Evolutionary conservation across 2,888 invertebrate genomes (phyloP).

Genomic region (Steinernema hermaphroditum): DNA sequence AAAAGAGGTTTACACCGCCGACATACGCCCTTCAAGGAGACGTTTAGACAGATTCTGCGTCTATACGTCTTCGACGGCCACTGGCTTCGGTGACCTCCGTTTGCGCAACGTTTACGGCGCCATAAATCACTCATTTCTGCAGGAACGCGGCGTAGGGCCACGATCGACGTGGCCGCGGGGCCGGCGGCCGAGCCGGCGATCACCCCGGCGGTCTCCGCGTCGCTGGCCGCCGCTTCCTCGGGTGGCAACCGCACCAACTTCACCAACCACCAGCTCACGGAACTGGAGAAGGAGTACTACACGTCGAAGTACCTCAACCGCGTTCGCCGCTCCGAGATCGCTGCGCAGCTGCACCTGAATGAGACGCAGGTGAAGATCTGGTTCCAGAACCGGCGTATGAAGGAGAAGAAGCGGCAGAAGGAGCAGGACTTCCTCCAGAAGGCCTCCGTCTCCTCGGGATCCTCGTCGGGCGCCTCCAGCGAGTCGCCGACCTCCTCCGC

Average conservation of each 20-base stretch:
- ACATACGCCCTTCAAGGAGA: too few relatives aligned
- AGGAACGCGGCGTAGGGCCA: slow-evolving; percentile 14
- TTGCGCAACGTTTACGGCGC: slow-evolving; percentile 30
- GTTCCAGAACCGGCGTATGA: slow-evolving; percentile 98
- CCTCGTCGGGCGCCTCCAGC: slow-evolving; percentile 22
- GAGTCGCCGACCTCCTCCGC: slow-evolving; percentile 31
- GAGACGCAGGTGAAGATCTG: slow-evolving; percentile 97
- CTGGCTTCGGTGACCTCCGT: slow-evolving; percentile 15
- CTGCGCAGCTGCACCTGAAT: slow-evolving; percentile 80
- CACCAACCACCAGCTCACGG: slow-evolving; percentile 97
- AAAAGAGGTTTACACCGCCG: too few relatives aligned
- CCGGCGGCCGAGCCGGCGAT: slow-evolving; percentile 28
- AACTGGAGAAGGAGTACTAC: slow-evolving; percentile 98
- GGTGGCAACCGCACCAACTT: slow-evolving; percentile 82
- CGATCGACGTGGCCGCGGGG: slow-evolving; percentile 4
- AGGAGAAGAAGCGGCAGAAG: slow-evolving; percentile 90
- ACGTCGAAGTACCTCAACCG: slow-evolving; percentile 97
- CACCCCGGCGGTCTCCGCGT: slow-evolving; percentile 16
- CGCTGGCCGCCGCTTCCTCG: not conserved
- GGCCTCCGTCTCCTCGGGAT: not conserved
- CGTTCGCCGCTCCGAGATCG: slow-evolving; percentile 94
- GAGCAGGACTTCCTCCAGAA: slow-evolving; percentile 70
- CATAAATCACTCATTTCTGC: slow-evolving; percentile 29
- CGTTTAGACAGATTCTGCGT: too few relatives aligned
- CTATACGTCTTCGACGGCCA: too few relatives aligned